Percentiles rank a stretch among this genome's conserved stretches.
phyloP scores from a whole-genome alignment of 2,888 invertebrate species.

The Tachina lurida region DNA sequence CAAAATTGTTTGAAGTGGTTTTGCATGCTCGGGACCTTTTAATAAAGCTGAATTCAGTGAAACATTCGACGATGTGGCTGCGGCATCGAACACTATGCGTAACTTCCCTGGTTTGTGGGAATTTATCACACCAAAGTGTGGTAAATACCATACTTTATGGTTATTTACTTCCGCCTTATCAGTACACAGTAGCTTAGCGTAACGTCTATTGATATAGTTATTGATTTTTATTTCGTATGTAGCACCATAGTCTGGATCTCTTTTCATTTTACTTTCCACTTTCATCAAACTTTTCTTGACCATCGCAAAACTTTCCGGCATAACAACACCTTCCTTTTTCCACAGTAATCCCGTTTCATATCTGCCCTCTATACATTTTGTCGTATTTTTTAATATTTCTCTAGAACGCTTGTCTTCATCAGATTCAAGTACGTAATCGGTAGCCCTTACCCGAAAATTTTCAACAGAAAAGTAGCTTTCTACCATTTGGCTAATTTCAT shows the following conservation, averaged over 20 bases:
- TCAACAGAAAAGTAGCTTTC: too few relatives aligned
- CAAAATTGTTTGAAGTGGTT: too few relatives aligned
- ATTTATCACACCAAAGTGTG: too few relatives aligned
- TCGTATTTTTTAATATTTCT: slow-evolving; percentile 47
- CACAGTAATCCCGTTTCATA: slow-evolving; percentile 71
- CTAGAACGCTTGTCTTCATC: too few relatives aligned
- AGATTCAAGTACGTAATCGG: too few relatives aligned
- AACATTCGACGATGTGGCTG: too few relatives aligned
- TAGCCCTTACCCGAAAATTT: too few relatives aligned
- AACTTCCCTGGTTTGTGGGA: too few relatives aligned
- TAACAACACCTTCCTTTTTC: slow-evolving; percentile 25
- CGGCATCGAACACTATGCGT: too few relatives aligned
- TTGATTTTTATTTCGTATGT: slow-evolving; percentile 58
- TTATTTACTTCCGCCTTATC: background rate
- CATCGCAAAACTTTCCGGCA: slow-evolving; percentile 66
- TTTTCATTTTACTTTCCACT: background rate
- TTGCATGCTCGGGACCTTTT: too few relatives aligned
- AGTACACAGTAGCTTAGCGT: slow-evolving; percentile 36
- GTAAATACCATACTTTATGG: slow-evolving; percentile 61
- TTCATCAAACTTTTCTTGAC: slow-evolving; percentile 58
- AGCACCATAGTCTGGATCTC: slow-evolving; percentile 57
- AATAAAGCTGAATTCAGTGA: too few relatives aligned
- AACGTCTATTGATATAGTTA: slow-evolving; percentile 61
- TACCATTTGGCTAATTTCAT: background rate
- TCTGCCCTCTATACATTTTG: slow-evolving; percentile 9